Evolutionary conservation across 2,888 invertebrate genomes (phyloP), one percentile per base, ranked within the genome.

Genomic region (Bimastos eiseni): DNA sequence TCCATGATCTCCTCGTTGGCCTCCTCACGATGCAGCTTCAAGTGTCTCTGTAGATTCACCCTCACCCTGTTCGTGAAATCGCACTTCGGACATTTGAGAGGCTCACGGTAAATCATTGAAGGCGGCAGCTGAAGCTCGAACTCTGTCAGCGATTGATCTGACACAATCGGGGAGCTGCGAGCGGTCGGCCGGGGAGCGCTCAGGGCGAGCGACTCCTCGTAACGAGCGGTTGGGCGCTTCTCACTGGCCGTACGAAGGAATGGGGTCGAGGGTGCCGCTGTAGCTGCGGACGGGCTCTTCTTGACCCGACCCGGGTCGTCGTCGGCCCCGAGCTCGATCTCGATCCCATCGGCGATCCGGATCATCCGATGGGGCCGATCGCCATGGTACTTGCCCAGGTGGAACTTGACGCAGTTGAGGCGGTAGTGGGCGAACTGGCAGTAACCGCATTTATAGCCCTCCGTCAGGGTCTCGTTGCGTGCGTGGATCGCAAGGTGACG

Each of bases 41-140:
- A 49, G 36, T 92, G 92, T 41, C 90, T 84, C 55, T 91, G 37
- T 0, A 92, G 70, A 83, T 92, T 92, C 37, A 90, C 38, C 30
- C 91, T 55, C 33, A 91, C 92, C 36, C 91, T n/a, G 44, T 91
- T 92, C 24, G 89, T 88, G 88, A 91, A 92, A n/a, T 83, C 83
- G 38, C 92, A 92, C 33, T 88, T 83, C 17, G 92, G 92, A 90
- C 92, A 92, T 37, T 91, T 90, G 13, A 91, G 44, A 33, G 91
- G 90, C 15, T 89, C 88, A 24, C 49, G 41, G 86, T 91, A 92
- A 37, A 92, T 91, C 91, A 92, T 91, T 0, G 83, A 55, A 15
- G 89, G 89, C 5, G 92, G 91, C 38, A 92, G 41, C n/a, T 91
- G 88, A 36, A 88, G 89, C 49, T 90, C 91, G 33, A 91, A 91